Conservation (phyloP, 2,797 vertebrate species). For the Acipenser oxyrinchus region DNA sequence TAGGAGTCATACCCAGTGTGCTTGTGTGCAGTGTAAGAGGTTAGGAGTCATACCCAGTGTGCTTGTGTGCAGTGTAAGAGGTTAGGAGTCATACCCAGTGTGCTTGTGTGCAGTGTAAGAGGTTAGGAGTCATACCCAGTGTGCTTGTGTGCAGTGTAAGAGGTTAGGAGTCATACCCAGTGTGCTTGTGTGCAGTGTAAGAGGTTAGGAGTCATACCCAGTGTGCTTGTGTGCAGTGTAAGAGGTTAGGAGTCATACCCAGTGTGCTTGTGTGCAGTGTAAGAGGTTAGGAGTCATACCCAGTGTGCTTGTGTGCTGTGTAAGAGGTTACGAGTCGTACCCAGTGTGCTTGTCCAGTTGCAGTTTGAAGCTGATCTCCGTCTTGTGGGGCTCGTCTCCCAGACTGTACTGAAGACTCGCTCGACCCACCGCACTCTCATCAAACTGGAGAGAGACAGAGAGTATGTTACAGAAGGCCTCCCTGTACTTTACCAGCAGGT, state of each 20-base stretch:
- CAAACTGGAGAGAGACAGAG: conserved; percentile 34
- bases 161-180: not conserved
- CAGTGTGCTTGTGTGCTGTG: no score
- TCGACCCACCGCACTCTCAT: conserved; percentile 37
- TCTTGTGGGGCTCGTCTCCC: conserved; percentile 45
- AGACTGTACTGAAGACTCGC: conserved; percentile 55
- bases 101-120: no score
- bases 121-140: no score
- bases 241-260: no score
- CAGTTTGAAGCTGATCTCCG: conserved; percentile 50
- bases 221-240: no score
- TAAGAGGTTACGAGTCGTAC: no score
- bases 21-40: no score
- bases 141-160: conserved; percentile 23
- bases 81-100: no score
- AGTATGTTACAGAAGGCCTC: not conserved
- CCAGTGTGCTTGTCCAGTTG: conserved; percentile 34
- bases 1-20: not conserved
- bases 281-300: no score
- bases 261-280: no score
- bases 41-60: no score
- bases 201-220: not conserved
- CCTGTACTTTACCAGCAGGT: not conserved
- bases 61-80: no score
- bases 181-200: not conserved